These are phyloP conservation scores for Eriocheir sinensis DNA, from an alignment of 1,140 invertebrate species.

Conservation along the genomic window DNA sequence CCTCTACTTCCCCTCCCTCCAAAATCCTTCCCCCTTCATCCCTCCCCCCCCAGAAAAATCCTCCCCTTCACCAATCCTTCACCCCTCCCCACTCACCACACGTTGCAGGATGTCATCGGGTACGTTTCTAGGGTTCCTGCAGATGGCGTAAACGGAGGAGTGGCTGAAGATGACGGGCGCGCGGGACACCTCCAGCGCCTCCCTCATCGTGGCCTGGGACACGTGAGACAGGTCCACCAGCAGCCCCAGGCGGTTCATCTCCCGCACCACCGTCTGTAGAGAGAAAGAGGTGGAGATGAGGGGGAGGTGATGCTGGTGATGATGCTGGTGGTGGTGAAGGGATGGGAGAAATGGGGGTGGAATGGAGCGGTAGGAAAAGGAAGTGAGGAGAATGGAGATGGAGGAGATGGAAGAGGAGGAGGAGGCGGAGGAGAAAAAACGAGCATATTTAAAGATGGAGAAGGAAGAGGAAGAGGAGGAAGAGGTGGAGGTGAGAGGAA, in stretches of 20 bases:
- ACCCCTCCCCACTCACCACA: conserved; percentile 72
- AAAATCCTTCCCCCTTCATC: background rate
- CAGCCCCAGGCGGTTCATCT: conserved; percentile 88
- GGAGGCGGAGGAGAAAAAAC: background rate
- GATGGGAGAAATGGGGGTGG: too few species aligned
- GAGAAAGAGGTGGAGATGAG: background rate
- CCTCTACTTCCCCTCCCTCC: background rate
- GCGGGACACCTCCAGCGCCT: conserved; percentile 82
- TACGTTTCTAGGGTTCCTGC: conserved; percentile 82
- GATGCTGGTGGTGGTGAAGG: background rate
- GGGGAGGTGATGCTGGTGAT: background rate
- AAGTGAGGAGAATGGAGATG: background rate
- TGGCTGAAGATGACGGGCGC: conserved; percentile 86
- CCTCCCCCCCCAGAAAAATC: background rate
- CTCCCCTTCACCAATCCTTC: background rate
- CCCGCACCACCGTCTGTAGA: conserved; percentile 83
- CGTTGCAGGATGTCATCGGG: conserved; percentile 81
- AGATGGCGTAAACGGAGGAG: conserved; percentile 81
- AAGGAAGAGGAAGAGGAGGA: too few species aligned
- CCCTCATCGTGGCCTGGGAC: conserved; percentile 85
- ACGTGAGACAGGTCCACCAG: conserved; percentile 87
- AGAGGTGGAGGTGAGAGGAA: background rate
- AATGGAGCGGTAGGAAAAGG: too few species aligned
- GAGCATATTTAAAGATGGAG: background rate
- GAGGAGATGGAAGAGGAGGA: background rate